These are phyloP conservation scores for Hippocampus comes DNA, from an alignment of 2,113 vertebrate genomes.

Conservation along the genomic window DNA sequence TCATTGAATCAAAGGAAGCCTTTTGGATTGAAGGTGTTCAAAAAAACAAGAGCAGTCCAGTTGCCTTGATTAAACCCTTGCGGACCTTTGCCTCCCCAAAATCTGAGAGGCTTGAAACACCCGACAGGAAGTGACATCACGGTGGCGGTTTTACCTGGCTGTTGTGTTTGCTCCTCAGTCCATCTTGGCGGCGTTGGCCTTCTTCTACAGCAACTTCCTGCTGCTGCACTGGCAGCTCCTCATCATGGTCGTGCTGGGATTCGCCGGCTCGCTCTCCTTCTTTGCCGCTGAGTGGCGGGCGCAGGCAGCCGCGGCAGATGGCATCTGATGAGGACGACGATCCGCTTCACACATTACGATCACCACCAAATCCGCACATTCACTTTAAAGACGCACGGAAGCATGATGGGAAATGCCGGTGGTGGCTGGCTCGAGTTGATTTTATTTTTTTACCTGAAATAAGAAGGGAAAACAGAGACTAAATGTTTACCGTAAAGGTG, in stretches of 20 bases:
- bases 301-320: slow-evolving; percentile 51
- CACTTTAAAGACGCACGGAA: not conserved
- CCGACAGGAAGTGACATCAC: too few relatives aligned
- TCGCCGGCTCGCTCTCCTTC: slow-evolving; percentile 85
- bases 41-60: too few relatives aligned
- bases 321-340: slow-evolving; percentile 74
- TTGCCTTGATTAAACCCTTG: too few relatives aligned
- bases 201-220: slow-evolving; percentile 97
- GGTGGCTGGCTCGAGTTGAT: not conserved
- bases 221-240: slow-evolving; percentile 95
- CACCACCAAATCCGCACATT: not conserved
- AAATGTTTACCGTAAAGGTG: not conserved
- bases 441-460: not conserved
- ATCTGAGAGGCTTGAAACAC: too few relatives aligned
- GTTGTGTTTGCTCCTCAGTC: slow-evolving; percentile 73
- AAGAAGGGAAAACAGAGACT: not conserved
- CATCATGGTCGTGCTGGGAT: slow-evolving; percentile 84
- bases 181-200: slow-evolving; percentile 89
- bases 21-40: too few relatives aligned
- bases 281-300: slow-evolving; percentile 82
- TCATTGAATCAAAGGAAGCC: too few relatives aligned
- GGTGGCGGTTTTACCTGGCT: too few relatives aligned
- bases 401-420: not conserved
- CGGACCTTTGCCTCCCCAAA: too few relatives aligned
- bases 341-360: not conserved